These are phyloP conservation scores for Cerastis leucographa DNA, from an alignment of 2,888 invertebrate genomes.

Conservation along the genomic window DNA sequence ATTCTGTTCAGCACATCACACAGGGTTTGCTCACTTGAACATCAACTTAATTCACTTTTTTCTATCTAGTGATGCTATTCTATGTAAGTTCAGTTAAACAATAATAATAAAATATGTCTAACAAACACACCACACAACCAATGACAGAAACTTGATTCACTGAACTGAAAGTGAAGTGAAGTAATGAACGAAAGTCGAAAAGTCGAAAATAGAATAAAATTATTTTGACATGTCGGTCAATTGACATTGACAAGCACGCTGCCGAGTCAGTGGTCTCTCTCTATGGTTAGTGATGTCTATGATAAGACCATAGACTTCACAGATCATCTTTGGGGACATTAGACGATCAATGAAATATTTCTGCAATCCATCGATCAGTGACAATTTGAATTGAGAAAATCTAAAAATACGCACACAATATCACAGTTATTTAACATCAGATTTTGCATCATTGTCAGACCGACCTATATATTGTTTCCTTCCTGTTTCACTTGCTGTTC, in stretches of 20 bases:
- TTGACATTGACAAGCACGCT: constrained; percentile 26
- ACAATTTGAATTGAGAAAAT: neutral
- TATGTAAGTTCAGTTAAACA: constrained; percentile 40
- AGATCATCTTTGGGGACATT: neutral
- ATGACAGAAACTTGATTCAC: constrained; percentile 34
- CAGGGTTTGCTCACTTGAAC: constrained; percentile 18
- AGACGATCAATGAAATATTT: neutral
- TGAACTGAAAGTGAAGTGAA: constrained; percentile 42
- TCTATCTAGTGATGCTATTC: constrained; percentile 19
- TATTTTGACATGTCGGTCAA: constrained; percentile 17
- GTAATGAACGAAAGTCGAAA: constrained; percentile 24
- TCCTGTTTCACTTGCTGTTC: neutral
- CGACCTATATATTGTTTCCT: too few species aligned
- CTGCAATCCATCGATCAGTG: neutral
- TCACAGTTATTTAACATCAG: neutral
- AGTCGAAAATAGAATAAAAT: neutral
- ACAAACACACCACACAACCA: constrained; percentile 44
- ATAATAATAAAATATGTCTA: constrained; percentile 44
- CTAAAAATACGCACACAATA: neutral
- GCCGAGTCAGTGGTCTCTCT: neutral
- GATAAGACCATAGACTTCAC: neutral
- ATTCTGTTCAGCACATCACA: constrained; percentile 52
- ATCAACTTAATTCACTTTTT: constrained; percentile 24
- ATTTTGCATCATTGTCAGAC: neutral
- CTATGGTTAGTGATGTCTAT: neutral